Evolutionary conservation across 2,113 vertebrate genomes (phyloP), one percentile per base, ranked within the genome.

Genomic region (Cottus gobio): DNA sequence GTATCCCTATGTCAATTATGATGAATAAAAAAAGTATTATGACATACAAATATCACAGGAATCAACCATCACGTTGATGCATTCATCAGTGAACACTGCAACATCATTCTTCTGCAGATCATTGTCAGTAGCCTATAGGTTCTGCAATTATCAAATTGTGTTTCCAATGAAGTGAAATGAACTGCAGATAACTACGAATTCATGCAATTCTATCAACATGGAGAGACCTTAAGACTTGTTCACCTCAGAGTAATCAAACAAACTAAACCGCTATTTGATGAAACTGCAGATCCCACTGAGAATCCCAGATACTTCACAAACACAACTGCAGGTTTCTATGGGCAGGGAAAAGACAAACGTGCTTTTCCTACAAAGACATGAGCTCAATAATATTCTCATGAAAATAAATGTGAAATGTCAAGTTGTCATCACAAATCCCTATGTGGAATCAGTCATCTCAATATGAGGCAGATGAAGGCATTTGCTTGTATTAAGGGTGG

Each of bases 211-310:
- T 44, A 48, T 48, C 52, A 56, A 67, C 83, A 57, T 34, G 54
- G 37, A 65, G 73, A 76, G 56, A 78, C 73, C 58, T 75, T 30
- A 37, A 80, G 22, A 83, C 58, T 72, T 52, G 36, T 54, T 84
- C 46, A 80, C 74, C 66, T 80, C 54, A n/a, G 44, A 52, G 67
- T 71, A 88, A 91, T 92, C 80, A 90, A 80, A 85, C 75, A 63
- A 87, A 90, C 89, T 82, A 89, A 87, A 80, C 28, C 66, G 66
- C 58, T 52, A 62, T 86, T 85, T 83, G 75, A 67, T 60, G n/a
- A 79, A 72, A 74, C 61, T 57, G 62, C 36, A 36, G 42, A 48
- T 26, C n/a, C 44, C n/a, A n/a, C 58, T 58, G 76, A 86, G 77
- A 73, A 15, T 20, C 36, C 67, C 39, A 39, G 77, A 71, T 46